Evolutionary conservation across 1,140 invertebrate genomes (phyloP).

Genomic region (Branchinecta lindahli): DNA sequence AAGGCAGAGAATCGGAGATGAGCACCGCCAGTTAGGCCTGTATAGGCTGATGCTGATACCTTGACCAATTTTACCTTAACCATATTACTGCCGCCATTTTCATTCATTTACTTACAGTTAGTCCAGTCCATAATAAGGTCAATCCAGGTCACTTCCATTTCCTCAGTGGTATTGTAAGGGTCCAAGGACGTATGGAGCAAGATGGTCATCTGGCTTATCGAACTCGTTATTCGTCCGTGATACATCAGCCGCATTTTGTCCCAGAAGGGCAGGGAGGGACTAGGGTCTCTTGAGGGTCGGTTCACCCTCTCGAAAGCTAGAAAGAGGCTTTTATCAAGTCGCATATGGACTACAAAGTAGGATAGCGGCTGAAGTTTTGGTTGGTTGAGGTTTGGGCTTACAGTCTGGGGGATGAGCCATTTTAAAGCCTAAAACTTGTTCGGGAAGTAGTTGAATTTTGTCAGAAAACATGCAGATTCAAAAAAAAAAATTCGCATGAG

Average conservation of each 20-base stretch:
- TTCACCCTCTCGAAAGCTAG: slow-evolving; percentile 63
- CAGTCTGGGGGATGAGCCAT: too few species aligned
- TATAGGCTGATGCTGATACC: too few species aligned
- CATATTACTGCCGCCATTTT: too few species aligned
- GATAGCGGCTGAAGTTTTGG: too few species aligned
- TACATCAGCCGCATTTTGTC: slow-evolving; percentile 85
- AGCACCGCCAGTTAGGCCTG: too few species aligned
- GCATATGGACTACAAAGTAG: not conserved
- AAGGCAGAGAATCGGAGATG: too few species aligned
- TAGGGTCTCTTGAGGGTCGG: slow-evolving; percentile 78
- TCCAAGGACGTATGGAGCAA: slow-evolving; percentile 85
- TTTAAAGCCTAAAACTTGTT: too few species aligned
- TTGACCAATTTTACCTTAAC: slow-evolving; percentile 26
- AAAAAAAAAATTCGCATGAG: too few species aligned
- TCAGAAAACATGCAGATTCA: too few species aligned
- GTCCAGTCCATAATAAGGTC: slow-evolving; percentile 87
- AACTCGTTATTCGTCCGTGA: slow-evolving; percentile 79
- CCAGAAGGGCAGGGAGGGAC: slow-evolving; percentile 86
- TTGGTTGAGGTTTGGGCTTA: too few species aligned
- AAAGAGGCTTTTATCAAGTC: slow-evolving; percentile 31
- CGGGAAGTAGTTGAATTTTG: too few species aligned
- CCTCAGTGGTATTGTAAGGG: slow-evolving; percentile 96
- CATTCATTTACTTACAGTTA: slow-evolving; percentile 45
- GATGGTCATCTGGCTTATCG: slow-evolving; percentile 67
- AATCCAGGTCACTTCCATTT: slow-evolving; percentile 94